Evolutionary conservation across 2,797 vertebrate species (phyloP).

Genomic region (Pseudochirops corinnae): DNA sequence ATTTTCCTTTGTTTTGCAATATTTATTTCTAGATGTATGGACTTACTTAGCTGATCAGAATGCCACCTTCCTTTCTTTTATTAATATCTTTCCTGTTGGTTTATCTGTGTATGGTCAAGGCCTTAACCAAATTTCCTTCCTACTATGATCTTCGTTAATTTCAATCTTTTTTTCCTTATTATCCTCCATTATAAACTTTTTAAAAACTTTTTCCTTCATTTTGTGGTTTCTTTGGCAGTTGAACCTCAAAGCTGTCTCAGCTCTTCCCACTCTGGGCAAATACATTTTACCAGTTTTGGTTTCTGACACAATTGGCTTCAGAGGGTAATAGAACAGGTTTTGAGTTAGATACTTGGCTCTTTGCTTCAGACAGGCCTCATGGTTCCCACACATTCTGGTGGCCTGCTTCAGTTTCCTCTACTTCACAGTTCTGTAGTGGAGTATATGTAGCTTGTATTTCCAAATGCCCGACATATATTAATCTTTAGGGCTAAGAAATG

Average conservation of each 20-base stretch:
- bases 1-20: neutral
- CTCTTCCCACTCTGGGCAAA: neutral
- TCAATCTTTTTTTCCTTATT: neutral
- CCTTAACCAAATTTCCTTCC: neutral
- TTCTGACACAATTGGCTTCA: neutral
- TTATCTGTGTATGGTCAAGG: neutral
- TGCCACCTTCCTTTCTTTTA: neutral
- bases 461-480: constrained; percentile 17
- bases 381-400: neutral
- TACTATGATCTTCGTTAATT: neutral
- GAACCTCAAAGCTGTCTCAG: neutral
- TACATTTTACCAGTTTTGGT: neutral
- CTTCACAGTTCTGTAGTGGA: too few relatives aligned
- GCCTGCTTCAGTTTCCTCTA: too few relatives aligned
- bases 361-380: neutral
- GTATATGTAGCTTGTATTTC: too few relatives aligned
- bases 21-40: neutral
- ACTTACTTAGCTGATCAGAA: neutral
- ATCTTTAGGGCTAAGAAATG: constrained; percentile 16
- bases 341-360: neutral
- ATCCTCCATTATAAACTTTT: neutral
- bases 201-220: neutral
- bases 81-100: neutral
- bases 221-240: neutral
- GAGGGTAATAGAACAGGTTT: neutral